phyloP scores from a whole-genome alignment of 2,797 vertebrate genomes.

The Sebastes nivosus region DNA sequence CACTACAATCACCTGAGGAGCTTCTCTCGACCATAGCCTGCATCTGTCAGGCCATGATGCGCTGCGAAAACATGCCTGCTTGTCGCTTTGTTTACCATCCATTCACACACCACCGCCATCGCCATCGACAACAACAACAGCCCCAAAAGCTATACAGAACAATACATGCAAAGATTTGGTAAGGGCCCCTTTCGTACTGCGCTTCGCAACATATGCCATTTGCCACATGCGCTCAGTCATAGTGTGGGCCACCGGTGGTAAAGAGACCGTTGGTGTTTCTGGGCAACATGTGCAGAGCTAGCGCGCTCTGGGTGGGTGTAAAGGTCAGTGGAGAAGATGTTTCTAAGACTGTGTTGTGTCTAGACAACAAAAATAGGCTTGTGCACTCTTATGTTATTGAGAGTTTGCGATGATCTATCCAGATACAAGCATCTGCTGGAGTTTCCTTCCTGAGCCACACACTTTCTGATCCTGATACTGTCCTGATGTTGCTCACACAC shows the following conservation, averaged over 20 bases:
- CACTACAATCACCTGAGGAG: constrained; percentile 67
- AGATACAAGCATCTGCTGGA: constrained; percentile 9
- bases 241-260: constrained; percentile 1
- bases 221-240: constrained; percentile 56
- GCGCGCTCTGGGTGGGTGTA: constrained; percentile 20
- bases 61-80: constrained; percentile 36
- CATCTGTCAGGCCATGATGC: constrained; percentile 43
- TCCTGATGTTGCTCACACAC: not conserved
- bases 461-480: not conserved
- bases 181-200: constrained; percentile 22
- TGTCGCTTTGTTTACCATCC: constrained; percentile 57
- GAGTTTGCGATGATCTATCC: not conserved
- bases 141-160: constrained; percentile 46
- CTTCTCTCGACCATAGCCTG: constrained; percentile 49
- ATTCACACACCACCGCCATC: constrained; percentile 34
- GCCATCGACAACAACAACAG: constrained; percentile 5
- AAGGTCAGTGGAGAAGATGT: constrained; percentile 51
- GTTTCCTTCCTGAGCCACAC: not conserved
- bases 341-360: constrained; percentile 37
- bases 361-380: constrained; percentile 10
- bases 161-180: constrained; percentile 34
- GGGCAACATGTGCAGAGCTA: constrained; percentile 28
- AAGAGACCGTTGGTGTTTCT: constrained; percentile 47
- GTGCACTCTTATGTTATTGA: not conserved
- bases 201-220: constrained; percentile 59